Evolutionary conservation across 2,113 vertebrate species (phyloP), one percentile per base, ranked within the genome.

Genomic region (Chionis minor): DNA sequence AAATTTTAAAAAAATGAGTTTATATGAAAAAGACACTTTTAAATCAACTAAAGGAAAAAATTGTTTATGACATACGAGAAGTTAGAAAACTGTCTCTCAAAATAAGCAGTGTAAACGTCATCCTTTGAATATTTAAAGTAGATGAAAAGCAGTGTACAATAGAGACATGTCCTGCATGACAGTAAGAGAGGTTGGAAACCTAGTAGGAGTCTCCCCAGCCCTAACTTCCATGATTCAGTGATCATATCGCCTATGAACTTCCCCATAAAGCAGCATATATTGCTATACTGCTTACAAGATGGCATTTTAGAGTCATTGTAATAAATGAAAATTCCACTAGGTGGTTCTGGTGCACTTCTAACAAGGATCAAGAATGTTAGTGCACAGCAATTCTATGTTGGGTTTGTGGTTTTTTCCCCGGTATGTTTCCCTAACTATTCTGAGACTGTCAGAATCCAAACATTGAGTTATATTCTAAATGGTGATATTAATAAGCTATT

Each of bases 261-360:
- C 74, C 24, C 20, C 51, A 32, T 13, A 77, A 38, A 72, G 54
- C 18, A 32, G 23, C 35, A 26, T 54, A 32, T 30, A 44, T 45
- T 75, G 81, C 7, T 14, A 17, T 47, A 35, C 3, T 32, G 18
- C 65, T 96, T 44, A 52, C 84, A 82, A 74, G 26, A 61, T 45
- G 23, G 54, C 24, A 32, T 80, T 70, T 83, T 81, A 33, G 40
- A 65, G 27, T 56, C 35, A 26, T 27, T 98, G 97, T 93, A 98
- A 84, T 98, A 95, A 97, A 63, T 5, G 59, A 93, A 98, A 96
- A 47, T 28, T 96, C 98, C 98, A 98, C 98, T 98, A 98, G 98
- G 92, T 98, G 98, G 98, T 47, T 92, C 97, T 98, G 94, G 91
- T 97, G 98, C 75, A 96, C 98, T 98, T 97, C 97, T 77, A 73